These are phyloP conservation scores for Myioborus miniatus DNA, from an alignment of 2,797 vertebrate species.

Conservation along the genomic window DNA sequence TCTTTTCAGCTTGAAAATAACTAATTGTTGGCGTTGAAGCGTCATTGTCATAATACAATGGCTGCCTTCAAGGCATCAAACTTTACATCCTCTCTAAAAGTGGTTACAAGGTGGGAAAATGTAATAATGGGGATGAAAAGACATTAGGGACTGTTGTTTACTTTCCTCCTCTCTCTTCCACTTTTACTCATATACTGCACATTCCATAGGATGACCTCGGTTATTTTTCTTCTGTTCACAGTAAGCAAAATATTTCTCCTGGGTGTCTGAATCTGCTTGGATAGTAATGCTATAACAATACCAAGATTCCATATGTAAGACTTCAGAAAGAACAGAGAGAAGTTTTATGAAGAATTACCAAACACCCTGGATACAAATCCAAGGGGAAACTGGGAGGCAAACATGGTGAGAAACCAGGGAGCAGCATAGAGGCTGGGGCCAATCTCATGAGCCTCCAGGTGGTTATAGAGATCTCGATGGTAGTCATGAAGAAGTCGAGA, in stretches of 20 bases:
- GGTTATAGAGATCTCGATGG: conserved; percentile 91
- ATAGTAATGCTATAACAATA: background rate
- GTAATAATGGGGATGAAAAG: background rate
- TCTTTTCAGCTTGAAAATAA: background rate
- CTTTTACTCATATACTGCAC: background rate
- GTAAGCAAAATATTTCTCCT: background rate
- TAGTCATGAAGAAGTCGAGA: conserved; percentile 96
- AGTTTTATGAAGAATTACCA: conserved; percentile 76
- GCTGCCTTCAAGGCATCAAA: background rate
- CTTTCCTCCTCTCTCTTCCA: background rate
- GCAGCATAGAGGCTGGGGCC: conserved; percentile 96
- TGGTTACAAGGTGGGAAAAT: background rate
- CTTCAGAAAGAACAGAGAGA: background rate
- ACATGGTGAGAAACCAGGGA: conserved; percentile 97
- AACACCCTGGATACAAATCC: conserved; percentile 97
- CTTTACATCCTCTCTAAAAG: background rate
- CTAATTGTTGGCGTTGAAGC: background rate
- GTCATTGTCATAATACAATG: background rate
- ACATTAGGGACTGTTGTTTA: background rate
- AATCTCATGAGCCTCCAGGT: conserved; percentile 93
- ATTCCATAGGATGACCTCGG: background rate
- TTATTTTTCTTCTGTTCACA: background rate
- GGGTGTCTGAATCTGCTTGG: background rate
- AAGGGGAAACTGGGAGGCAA: conserved; percentile 95
- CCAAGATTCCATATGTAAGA: background rate